Conservation (phyloP, 2,797 vertebrate genomes). For the Phyllotis vaccarum region DNA sequence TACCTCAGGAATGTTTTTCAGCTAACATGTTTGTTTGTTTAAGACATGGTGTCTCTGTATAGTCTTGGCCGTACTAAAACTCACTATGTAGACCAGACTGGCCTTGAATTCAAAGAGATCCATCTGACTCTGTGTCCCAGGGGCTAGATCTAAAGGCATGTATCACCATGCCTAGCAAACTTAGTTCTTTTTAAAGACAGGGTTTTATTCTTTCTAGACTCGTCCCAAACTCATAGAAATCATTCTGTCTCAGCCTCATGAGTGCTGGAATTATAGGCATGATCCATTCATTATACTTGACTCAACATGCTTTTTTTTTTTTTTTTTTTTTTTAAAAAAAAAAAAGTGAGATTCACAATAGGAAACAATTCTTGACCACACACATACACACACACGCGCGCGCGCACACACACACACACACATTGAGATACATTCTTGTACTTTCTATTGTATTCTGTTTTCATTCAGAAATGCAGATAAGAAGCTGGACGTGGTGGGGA, state of each 20-base stretch:
- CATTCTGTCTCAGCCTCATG: background rate
- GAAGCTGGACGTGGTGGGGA: background rate
- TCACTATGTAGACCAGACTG: background rate
- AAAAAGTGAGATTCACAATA: background rate
- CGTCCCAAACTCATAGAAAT: background rate
- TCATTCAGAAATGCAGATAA: conserved; percentile 5
- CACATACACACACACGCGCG: background rate
- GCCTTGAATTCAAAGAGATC: background rate
- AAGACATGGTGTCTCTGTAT: background rate
- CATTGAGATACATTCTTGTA: background rate
- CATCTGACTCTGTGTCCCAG: background rate
- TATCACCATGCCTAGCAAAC: background rate
- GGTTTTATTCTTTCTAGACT: background rate
- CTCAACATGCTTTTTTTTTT: background rate
- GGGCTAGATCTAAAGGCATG: background rate
- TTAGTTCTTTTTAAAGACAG: background rate
- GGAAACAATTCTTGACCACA: background rate
- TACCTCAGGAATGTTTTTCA: background rate
- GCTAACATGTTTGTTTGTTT: background rate
- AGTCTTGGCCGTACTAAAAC: background rate
- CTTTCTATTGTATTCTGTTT: background rate
- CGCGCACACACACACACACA: no score
- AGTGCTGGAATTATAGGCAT: background rate
- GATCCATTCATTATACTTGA: background rate
- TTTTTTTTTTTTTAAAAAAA: background rate